Percentiles rank a stretch among this genome's conserved stretches.
Conservation (phyloP, 2,888 invertebrate species). For the Thera britannica region DNA sequence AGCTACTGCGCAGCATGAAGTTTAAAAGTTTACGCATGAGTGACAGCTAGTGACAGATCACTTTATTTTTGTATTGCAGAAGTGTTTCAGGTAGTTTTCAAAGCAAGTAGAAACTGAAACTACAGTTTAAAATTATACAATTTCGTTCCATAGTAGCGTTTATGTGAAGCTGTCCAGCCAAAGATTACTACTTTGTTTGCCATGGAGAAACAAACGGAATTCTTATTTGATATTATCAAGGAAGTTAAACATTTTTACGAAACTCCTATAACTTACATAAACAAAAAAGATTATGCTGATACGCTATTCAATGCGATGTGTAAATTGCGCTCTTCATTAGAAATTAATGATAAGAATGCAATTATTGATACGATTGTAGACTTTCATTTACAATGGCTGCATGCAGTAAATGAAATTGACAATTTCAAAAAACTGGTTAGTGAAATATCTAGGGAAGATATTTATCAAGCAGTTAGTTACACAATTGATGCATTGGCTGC, state of each 20-base stretch:
- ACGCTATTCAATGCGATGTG: conserved; percentile 67
- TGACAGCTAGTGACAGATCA: neutral
- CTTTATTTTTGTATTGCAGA: neutral
- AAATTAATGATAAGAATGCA: conserved; percentile 49
- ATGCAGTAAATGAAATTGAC: conserved; percentile 67
- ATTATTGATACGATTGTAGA: conserved; percentile 67
- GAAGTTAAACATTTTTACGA: conserved; percentile 74
- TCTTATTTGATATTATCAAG: conserved; percentile 70
- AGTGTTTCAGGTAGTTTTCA: neutral
- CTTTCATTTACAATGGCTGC: conserved; percentile 73
- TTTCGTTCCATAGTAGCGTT: too few species aligned
- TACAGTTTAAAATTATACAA: neutral
- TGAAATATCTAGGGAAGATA: conserved; percentile 57
- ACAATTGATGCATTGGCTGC: conserved; percentile 66
- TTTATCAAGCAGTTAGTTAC: conserved; percentile 64
- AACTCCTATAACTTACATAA: conserved; percentile 68
- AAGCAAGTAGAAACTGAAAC: neutral
- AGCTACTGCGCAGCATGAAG: too few species aligned
- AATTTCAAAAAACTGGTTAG: conserved; percentile 54
- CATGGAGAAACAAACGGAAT: conserved; percentile 38
- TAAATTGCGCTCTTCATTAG: conserved; percentile 56
- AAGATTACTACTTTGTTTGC: neutral
- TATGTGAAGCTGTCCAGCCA: neutral
- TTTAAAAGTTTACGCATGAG: too few species aligned
- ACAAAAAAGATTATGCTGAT: conserved; percentile 69